Conservation (phyloP, 1,140 invertebrate species). For the Marisa cornuarietis region DNA sequence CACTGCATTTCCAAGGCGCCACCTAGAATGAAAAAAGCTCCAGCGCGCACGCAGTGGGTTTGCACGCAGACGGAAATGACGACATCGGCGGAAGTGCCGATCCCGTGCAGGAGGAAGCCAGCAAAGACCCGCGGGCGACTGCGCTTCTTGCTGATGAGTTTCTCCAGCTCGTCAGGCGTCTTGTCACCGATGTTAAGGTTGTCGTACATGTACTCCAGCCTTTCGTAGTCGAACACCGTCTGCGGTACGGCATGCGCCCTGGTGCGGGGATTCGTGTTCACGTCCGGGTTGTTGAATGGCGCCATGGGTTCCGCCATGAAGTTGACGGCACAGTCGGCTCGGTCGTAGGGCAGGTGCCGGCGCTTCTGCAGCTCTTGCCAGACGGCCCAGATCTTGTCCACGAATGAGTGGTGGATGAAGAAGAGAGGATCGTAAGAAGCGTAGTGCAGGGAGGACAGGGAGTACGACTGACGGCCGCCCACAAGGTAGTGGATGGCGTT, state of each 20-base stretch:
- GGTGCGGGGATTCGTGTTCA: slow-evolving; percentile 20
- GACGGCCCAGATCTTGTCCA: slow-evolving; percentile 35
- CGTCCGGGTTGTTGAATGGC: slow-evolving; percentile 26
- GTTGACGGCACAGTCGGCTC: slow-evolving; percentile 36
- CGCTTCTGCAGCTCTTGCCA: slow-evolving; percentile 43
- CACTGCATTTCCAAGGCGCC: slow-evolving; percentile 28
- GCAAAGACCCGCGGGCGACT: slow-evolving; percentile 33
- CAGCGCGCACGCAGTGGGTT: slow-evolving; percentile 3
- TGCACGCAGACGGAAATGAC: slow-evolving; percentile 19
- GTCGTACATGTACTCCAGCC: slow-evolving; percentile 33
- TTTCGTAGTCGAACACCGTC: slow-evolving; percentile 34
- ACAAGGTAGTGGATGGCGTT: slow-evolving; percentile 38
- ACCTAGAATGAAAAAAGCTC: slow-evolving; percentile 24
- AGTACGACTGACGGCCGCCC: slow-evolving; percentile 28
- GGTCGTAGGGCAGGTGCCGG: slow-evolving; percentile 21
- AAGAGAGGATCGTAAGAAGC: slow-evolving; percentile 36
- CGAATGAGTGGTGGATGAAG: slow-evolving; percentile 30
- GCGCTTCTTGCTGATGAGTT: slow-evolving; percentile 16
- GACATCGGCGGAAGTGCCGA: slow-evolving; percentile 34
- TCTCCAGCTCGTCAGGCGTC: slow-evolving; percentile 24
- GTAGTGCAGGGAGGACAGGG: slow-evolving; percentile 34
- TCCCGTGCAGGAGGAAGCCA: slow-evolving; percentile 29
- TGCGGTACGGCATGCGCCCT: slow-evolving; percentile 29
- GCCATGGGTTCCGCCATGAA: slow-evolving; percentile 31
- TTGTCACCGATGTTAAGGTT: slow-evolving; percentile 24